A percentile compares a stretch with the other conserved stretches of the same genome.
Evolutionary conservation across 1,140 invertebrate species (phyloP).

Genomic region (Trichonephila clavata): DNA sequence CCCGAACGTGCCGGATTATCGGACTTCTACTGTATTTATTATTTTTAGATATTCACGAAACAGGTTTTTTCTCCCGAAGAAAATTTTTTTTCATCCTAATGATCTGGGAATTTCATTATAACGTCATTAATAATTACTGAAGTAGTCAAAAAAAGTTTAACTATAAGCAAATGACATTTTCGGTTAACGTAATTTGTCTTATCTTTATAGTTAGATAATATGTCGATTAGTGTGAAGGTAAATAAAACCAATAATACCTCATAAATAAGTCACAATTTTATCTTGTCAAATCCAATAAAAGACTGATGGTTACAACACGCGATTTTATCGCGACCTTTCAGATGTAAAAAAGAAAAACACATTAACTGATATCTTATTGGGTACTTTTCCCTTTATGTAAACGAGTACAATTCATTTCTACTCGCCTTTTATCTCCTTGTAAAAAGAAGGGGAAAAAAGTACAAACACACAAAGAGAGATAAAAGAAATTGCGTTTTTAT

Average conservation of each 20-base stretch:
- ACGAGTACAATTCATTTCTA: background rate
- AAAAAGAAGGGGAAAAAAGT: background rate
- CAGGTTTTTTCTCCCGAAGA: no score
- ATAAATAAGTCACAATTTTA: background rate
- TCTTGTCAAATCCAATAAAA: background rate
- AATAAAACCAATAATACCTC: no score
- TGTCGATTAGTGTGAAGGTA: background rate
- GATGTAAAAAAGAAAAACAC: background rate
- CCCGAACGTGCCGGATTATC: no score
- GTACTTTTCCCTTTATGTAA: constrained; percentile 21
- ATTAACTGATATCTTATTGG: background rate
- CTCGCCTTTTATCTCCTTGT: background rate
- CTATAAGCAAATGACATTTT: no score
- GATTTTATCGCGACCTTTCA: background rate
- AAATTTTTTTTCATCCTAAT: no score
- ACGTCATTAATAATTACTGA: no score
- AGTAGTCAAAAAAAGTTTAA: no score
- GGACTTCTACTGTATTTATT: no score
- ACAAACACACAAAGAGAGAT: background rate
- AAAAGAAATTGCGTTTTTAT: background rate
- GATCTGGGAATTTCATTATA: no score
- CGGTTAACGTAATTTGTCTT: background rate
- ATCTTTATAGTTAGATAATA: background rate
- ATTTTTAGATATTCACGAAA: no score
- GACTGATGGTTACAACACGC: background rate